Conservation (phyloP, 1,140 invertebrate genomes). For the Hypothenemus hampei region DNA sequence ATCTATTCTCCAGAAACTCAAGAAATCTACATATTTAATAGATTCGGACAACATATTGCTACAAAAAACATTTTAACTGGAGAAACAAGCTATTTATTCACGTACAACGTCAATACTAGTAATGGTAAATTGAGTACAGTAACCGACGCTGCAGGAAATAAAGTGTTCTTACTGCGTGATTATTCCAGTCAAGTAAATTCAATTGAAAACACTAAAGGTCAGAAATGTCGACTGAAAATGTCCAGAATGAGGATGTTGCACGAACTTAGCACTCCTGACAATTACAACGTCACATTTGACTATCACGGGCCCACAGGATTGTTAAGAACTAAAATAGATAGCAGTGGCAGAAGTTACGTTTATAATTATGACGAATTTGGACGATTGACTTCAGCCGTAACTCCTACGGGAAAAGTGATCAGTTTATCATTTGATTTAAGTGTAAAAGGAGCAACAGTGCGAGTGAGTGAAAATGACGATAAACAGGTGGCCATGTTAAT, state of each 20-base stretch:
- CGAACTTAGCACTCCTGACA: constrained; percentile 82
- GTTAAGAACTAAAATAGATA: constrained; percentile 81
- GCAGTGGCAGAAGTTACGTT: constrained; percentile 84
- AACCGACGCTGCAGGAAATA: constrained; percentile 89
- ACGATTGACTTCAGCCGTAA: constrained; percentile 80
- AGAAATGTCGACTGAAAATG: constrained; percentile 86
- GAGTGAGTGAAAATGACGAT: constrained; percentile 75
- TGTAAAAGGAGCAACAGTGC: constrained; percentile 80
- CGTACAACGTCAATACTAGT: constrained; percentile 94
- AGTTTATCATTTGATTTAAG: constrained; percentile 81
- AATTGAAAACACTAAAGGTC: constrained; percentile 90
- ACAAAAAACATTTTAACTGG: constrained; percentile 91
- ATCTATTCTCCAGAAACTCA: constrained; percentile 94
- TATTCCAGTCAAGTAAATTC: constrained; percentile 86
- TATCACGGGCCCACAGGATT: constrained; percentile 87
- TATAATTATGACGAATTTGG: constrained; percentile 96
- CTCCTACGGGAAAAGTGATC: constrained; percentile 86
- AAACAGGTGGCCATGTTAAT: constrained; percentile 81
- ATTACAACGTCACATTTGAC: constrained; percentile 88
- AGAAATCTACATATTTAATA: constrained; percentile 93
- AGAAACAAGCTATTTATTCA: constrained; percentile 86
- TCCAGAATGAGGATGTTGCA: constrained; percentile 84
- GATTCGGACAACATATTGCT: constrained; percentile 89
- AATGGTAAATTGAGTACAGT: constrained; percentile 91
- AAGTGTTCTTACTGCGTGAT: constrained; percentile 83